Evolutionary conservation across 2,888 invertebrate species (phyloP).

Genomic region (Orthosia incerta): DNA sequence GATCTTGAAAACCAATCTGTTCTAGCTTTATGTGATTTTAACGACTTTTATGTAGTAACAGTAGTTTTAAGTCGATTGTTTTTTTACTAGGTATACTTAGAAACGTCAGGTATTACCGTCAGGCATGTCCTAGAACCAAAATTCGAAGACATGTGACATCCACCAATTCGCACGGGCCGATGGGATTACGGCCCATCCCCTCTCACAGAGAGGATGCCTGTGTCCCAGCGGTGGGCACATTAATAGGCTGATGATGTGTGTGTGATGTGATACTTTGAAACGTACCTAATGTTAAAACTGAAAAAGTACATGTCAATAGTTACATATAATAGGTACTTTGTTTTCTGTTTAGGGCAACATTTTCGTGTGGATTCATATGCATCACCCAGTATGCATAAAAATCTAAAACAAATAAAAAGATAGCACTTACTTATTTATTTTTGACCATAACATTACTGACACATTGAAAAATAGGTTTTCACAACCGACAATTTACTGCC

Average conservation of each 20-base stretch:
- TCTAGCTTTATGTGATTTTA: slow-evolving; percentile 57
- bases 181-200: too few species aligned
- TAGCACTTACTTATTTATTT: slow-evolving; percentile 56
- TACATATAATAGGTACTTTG: too few species aligned
- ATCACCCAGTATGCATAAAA: neutral
- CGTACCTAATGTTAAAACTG: neutral
- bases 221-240: too few species aligned
- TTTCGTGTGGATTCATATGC: too few species aligned
- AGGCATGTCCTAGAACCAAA: too few species aligned
- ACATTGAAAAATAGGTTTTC: slow-evolving; percentile 64
- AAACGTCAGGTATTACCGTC: too few species aligned
- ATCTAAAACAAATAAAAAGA: slow-evolving; percentile 35
- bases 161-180: too few species aligned
- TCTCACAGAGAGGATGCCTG: too few species aligned
- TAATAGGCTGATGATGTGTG: too few species aligned
- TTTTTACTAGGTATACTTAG: slow-evolving; percentile 8
- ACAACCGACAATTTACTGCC: slow-evolving; percentile 64
- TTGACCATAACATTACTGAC: slow-evolving; percentile 64
- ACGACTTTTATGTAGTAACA: slow-evolving; percentile 34
- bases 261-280: too few species aligned
- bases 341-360: too few species aligned
- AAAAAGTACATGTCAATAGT: neutral
- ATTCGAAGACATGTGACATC: too few species aligned
- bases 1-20: slow-evolving; percentile 58
- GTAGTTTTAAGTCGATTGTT: slow-evolving; percentile 3